Conservation (phyloP, 2,113 vertebrate genomes). For the Scophthalmus maximus region DNA sequence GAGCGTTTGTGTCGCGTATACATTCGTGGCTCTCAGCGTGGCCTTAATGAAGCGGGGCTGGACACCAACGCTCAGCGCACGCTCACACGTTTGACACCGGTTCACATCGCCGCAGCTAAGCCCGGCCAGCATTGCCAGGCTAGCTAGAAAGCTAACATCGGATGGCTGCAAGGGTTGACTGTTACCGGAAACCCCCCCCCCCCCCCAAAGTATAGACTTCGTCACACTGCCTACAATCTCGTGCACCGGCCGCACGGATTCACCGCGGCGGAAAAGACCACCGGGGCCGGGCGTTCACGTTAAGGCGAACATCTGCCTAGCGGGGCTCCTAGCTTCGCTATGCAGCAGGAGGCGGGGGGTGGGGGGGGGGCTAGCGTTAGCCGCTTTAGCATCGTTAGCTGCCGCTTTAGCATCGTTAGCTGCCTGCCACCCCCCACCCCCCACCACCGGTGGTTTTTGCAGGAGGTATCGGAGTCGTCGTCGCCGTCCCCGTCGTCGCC, state of each 20-base stretch:
- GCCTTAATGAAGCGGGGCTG: not conserved
- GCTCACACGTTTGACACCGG: constrained; percentile 27
- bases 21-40: not conserved
- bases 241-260: not conserved
- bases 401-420: constrained; percentile 72
- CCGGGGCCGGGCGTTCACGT: not conserved
- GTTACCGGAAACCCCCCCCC: not conserved
- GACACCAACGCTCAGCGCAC: not conserved
- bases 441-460: constrained; percentile 59
- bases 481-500: too few species aligned
- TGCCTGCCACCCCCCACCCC: constrained; percentile 25
- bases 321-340: constrained; percentile 29
- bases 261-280: not conserved
- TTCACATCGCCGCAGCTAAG: constrained; percentile 37
- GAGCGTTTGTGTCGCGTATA: too few species aligned
- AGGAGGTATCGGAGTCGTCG: constrained; percentile 65
- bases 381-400: constrained; percentile 74
- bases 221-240: not conserved
- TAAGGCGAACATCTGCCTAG: constrained; percentile 38
- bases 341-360: constrained; percentile 50
- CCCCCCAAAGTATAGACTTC: not conserved
- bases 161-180: constrained; percentile 29
- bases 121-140: constrained; percentile 13
- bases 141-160: constrained; percentile 61
- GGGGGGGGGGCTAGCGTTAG: constrained; percentile 57